Conservation (phyloP, 2,797 vertebrate species). For the Tinamus major region DNA sequence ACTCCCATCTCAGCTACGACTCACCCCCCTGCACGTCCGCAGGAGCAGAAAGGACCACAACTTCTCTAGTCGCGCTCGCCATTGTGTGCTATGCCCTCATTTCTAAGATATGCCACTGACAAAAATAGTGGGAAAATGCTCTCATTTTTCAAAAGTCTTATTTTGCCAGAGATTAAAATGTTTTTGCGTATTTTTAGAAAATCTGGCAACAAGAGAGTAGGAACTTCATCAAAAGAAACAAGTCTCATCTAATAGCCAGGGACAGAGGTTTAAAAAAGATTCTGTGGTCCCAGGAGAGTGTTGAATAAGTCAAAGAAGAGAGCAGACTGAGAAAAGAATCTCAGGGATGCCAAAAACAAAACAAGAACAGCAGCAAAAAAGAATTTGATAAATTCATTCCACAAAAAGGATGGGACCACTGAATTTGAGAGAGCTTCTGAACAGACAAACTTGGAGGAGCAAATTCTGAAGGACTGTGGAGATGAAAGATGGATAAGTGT, state of each 20-base stretch:
- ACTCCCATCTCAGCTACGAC: accelerated
- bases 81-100: not conserved
- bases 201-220: not conserved
- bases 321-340: not conserved
- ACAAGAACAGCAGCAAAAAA: not conserved
- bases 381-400: not conserved
- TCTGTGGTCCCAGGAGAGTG: not conserved
- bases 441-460: not conserved
- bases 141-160: not conserved
- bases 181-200: not conserved
- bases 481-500: not conserved
- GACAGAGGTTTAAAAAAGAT: not conserved
- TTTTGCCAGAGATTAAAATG: not conserved
- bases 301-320: not conserved
- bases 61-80: not conserved
- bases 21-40: not conserved
- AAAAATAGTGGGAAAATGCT: not conserved
- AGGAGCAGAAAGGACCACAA: not conserved
- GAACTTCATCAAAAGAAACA: not conserved
- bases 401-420: not conserved
- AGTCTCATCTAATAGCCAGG: not conserved
- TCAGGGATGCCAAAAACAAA: not conserved
- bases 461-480: not conserved
- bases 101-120: not conserved
- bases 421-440: not conserved